These are phyloP conservation scores for Cerceris ruficornis DNA, from an alignment of 2,888 invertebrate species.

Conservation along the genomic window DNA sequence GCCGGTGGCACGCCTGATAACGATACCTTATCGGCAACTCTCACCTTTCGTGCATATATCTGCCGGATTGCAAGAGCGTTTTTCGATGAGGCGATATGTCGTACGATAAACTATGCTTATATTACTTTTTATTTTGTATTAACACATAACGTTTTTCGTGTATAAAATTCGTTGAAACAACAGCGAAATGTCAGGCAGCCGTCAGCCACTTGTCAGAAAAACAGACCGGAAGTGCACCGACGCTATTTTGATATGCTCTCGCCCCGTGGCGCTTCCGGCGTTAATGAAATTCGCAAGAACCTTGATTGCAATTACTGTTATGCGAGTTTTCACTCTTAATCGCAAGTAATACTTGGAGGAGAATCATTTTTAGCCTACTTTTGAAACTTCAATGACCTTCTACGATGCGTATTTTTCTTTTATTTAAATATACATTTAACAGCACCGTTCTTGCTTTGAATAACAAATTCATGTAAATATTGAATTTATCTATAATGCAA, in stretches of 20 bases:
- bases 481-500: too few species aligned
- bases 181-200: constrained; percentile 62
- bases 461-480: too few species aligned
- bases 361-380: too few species aligned
- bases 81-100: constrained; percentile 4
- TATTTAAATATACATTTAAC: too few species aligned
- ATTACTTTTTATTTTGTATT: constrained; percentile 33
- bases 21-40: constrained; percentile 20
- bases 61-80: constrained; percentile 22
- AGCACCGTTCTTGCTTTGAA: too few species aligned
- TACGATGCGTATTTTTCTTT: too few species aligned
- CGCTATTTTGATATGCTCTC: constrained; percentile 5
- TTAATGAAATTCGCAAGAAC: background rate
- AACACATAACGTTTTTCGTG: constrained; percentile 28
- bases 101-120: constrained; percentile 11
- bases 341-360: too few species aligned
- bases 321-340: too few species aligned
- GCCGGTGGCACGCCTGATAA: constrained; percentile 64
- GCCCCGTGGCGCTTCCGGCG: constrained; percentile 33
- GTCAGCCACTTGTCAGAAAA: constrained; percentile 64
- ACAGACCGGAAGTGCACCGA: constrained; percentile 44
- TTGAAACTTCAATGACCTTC: too few species aligned
- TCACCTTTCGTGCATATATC: constrained; percentile 65
- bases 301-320: background rate
- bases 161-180: constrained; percentile 36